Conservation (phyloP, 53 echinoderm and acorn worm species). For the Paelopatides confundens region DNA sequence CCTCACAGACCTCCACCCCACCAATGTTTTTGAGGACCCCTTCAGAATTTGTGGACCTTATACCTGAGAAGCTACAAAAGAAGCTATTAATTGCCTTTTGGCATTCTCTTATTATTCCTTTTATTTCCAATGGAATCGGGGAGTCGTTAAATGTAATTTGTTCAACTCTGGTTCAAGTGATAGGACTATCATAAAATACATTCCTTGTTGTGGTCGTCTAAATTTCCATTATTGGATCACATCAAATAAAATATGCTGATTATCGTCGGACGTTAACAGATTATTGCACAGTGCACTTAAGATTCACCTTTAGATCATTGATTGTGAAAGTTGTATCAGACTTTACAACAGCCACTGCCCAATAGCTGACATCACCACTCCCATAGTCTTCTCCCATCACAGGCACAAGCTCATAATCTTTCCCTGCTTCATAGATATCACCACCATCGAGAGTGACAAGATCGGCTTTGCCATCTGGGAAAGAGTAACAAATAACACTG, state of each 20-base stretch:
- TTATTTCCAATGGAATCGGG: too few species aligned
- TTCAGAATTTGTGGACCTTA: too few species aligned
- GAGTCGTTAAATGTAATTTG: too few species aligned
- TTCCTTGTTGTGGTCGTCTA: background rate
- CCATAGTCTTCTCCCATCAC: slow-evolving; percentile 65
- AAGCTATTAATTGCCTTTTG: too few species aligned
- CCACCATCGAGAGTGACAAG: slow-evolving; percentile 72
- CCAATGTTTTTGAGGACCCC: too few species aligned
- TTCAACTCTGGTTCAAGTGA: too few species aligned
- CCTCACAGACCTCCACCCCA: too few species aligned
- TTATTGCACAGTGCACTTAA: too few species aligned
- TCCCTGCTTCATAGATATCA: slow-evolving; percentile 60
- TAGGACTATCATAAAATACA: background rate
- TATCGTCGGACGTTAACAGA: too few species aligned
- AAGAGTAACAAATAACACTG: too few species aligned
- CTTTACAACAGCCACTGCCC: slow-evolving; percentile 68
- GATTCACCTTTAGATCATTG: slow-evolving; percentile 56
- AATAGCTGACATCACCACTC: slow-evolving; percentile 57
- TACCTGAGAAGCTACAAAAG: too few species aligned
- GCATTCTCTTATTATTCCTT: too few species aligned
- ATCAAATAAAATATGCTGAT: background rate
- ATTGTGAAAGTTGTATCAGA: slow-evolving; percentile 18
- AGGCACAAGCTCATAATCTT: slow-evolving; percentile 43
- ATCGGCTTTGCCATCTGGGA: slow-evolving; percentile 63
- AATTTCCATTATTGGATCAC: background rate